Evolutionary conservation across 1,140 invertebrate genomes (phyloP).

Genomic region (Penaeus japonicus): DNA sequence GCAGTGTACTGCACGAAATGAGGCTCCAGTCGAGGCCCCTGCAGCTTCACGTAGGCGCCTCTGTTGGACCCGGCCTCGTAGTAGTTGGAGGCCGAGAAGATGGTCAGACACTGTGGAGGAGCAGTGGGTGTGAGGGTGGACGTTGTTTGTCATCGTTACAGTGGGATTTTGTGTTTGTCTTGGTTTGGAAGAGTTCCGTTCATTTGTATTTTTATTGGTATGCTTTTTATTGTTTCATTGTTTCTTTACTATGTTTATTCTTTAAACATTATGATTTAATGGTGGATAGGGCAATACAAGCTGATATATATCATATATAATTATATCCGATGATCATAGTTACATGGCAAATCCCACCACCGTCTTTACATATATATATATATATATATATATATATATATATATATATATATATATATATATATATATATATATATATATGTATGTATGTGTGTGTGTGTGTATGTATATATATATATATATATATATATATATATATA

Average conservation of each 20-base stretch:
- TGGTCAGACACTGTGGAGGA: slow-evolving; percentile 79
- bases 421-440: background rate
- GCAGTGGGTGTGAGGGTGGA: background rate
- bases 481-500: background rate
- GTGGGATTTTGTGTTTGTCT: background rate
- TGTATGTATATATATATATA: background rate
- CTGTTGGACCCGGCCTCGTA: slow-evolving; percentile 92
- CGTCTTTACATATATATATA: background rate
- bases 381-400: background rate
- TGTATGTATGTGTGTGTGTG: background rate
- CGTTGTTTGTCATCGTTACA: background rate
- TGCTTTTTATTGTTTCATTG: too few species aligned
- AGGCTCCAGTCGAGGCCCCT: slow-evolving; percentile 73
- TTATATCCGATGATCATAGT: background rate
- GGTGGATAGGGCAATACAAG: too few species aligned
- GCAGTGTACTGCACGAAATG: slow-evolving; percentile 87
- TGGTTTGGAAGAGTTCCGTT: background rate
- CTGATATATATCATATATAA: background rate
- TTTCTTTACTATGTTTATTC: too few species aligned
- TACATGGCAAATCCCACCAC: too few species aligned
- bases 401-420: background rate
- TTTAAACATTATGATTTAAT: too few species aligned
- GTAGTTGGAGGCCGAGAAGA: slow-evolving; percentile 94
- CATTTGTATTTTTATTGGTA: background rate
- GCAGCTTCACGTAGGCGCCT: slow-evolving; percentile 85